phyloP scores from a whole-genome alignment of 1,140 invertebrate species.

The Sycophaga agraensis region DNA sequence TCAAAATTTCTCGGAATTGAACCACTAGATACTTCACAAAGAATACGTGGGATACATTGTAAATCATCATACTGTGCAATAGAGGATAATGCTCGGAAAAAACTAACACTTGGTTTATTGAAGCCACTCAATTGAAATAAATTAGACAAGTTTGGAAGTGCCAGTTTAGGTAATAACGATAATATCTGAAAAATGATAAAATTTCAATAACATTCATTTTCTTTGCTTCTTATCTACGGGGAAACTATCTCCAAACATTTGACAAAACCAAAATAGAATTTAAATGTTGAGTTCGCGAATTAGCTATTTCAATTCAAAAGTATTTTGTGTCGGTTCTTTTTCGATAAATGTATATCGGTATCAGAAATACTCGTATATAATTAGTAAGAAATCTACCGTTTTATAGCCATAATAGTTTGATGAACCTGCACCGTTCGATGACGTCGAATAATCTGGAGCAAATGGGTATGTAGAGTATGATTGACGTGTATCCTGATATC shows the following conservation, averaged over 20 bases:
- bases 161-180: not conserved
- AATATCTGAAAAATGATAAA: not conserved
- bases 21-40: slow-evolving; percentile 74
- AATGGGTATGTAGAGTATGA: slow-evolving; percentile 9
- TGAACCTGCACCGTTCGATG: not conserved
- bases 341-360: too few species aligned
- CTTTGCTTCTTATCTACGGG: too few species aligned
- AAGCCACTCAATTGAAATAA: slow-evolving; percentile 9
- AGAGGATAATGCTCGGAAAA: slow-evolving; percentile 66
- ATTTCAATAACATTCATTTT: too few species aligned
- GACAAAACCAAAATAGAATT: too few species aligned
- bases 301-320: too few species aligned
- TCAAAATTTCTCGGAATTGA: slow-evolving; percentile 56
- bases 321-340: too few species aligned
- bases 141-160: slow-evolving; percentile 5
- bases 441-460: slow-evolving; percentile 5
- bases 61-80: slow-evolving; percentile 75
- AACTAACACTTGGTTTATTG: slow-evolving; percentile 35
- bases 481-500: slow-evolving; percentile 9
- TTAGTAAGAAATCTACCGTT: slow-evolving; percentile 12
- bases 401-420: slow-evolving; percentile 4
- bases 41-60: slow-evolving; percentile 73
- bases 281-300: too few species aligned
- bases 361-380: not conserved
- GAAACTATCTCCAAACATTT: not conserved